Evolutionary conservation across 1,140 invertebrate species (phyloP).

Genomic region (Diabrotica undecimpunctata): DNA sequence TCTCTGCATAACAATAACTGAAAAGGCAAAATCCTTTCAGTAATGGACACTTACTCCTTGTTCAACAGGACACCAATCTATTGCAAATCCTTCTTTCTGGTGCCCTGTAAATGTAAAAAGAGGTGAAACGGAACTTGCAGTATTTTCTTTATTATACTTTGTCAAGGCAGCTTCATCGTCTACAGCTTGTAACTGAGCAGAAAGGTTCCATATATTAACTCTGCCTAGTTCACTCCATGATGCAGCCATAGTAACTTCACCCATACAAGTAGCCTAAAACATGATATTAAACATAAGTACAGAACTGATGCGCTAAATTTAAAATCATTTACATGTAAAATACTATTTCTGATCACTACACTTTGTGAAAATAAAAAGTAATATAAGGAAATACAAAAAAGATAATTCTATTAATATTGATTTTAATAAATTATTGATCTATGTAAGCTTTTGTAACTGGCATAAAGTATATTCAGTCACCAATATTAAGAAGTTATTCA

Average conservation of each 20-base stretch:
- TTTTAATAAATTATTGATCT: too few species aligned
- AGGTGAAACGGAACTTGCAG: constrained; percentile 59
- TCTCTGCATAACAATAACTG: too few species aligned
- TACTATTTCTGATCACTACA: too few species aligned
- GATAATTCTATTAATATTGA: too few species aligned
- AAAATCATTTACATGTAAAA: background rate
- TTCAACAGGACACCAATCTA: constrained; percentile 86
- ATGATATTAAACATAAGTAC: background rate
- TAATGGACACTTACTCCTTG: constrained; percentile 58
- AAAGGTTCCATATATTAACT: constrained; percentile 90
- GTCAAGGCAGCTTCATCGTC: constrained; percentile 63
- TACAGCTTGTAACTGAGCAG: constrained; percentile 71
- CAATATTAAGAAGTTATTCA: too few species aligned
- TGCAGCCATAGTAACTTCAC: constrained; percentile 67
- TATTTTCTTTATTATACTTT: constrained; percentile 59
- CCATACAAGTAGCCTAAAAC: constrained; percentile 54
- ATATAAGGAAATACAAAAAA: too few species aligned
- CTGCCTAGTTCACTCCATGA: constrained; percentile 90
- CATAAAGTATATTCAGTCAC: too few species aligned
- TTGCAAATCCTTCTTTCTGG: constrained; percentile 85
- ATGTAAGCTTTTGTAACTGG: too few species aligned
- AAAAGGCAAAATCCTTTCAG: too few species aligned
- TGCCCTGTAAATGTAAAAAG: constrained; percentile 89
- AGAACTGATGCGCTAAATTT: background rate
- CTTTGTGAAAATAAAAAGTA: too few species aligned